Percentiles rank a stretch among this genome's conserved stretches.
These are phyloP conservation scores for Platycheirus albimanus DNA, from an alignment of 2,888 invertebrate genomes.

Conservation along the genomic window DNA sequence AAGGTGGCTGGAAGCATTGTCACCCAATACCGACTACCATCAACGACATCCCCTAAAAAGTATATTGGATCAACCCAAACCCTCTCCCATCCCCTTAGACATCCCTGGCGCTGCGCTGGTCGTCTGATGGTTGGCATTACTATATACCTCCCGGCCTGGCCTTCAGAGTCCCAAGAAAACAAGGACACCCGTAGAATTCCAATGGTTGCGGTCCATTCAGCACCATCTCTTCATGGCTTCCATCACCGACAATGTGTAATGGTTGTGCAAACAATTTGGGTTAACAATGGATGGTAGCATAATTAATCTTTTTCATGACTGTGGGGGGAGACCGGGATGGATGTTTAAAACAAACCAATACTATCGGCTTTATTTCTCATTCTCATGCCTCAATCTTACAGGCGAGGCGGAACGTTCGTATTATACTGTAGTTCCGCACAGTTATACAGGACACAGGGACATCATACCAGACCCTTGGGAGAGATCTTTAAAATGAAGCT, in stretches of 20 bases:
- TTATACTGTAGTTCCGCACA: no score
- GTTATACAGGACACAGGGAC: no score
- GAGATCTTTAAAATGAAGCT: slow-evolving; percentile 22
- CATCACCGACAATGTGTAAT: slow-evolving; percentile 71
- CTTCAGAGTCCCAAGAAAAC: slow-evolving; percentile 9
- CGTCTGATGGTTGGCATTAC: neutral
- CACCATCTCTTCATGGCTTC: slow-evolving; percentile 66
- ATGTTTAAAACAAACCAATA: slow-evolving; percentile 56
- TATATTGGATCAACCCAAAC: slow-evolving; percentile 20
- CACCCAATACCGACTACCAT: slow-evolving; percentile 47
- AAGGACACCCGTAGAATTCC: slow-evolving; percentile 44
- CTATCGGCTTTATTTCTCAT: slow-evolving; percentile 33
- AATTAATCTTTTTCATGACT: slow-evolving; percentile 71
- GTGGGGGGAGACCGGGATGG: slow-evolving; percentile 39
- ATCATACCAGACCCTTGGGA: slow-evolving; percentile 1
- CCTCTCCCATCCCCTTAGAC: neutral
- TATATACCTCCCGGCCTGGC: no score
- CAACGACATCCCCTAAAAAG: slow-evolving; percentile 53
- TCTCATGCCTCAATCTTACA: slow-evolving; percentile 1
- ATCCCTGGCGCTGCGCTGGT: no score
- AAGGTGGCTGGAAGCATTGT: slow-evolving; percentile 52
- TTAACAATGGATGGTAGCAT: slow-evolving; percentile 73
- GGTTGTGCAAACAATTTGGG: slow-evolving; percentile 73
- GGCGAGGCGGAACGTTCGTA: slow-evolving; percentile 14
- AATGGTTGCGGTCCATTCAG: slow-evolving; percentile 62